Base-by-base conservation (phyloP, 2,888 invertebrate genomes). In the Apodemia hepburni region DNA sequence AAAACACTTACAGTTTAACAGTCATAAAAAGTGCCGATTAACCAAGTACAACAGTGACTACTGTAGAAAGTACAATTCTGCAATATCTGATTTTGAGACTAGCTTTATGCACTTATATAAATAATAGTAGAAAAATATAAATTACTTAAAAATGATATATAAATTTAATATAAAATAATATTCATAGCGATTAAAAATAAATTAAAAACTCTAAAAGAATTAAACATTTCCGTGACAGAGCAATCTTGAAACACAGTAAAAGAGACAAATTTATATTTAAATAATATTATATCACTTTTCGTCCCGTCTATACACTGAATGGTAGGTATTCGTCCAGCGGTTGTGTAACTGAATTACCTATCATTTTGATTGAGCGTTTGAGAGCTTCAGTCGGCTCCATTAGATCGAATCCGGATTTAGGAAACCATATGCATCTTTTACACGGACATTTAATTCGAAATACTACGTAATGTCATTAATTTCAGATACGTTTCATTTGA, bases 281-380 rank as follows among this genome's bases (percentile, higher is more conserved):
- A 45, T 49, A 49, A 15, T 4, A 6, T n/a, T 17, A 11, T 33
- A n/a, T 42, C 72, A 75, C 75, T 82, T 84, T 62, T 71, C 69
- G 42, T 0, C 42, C 7, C 65, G 66, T 61, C 69, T 70, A 81
- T 87, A 80, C 77, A n/a, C 68, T 5, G 29, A 49, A 38, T 71
- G 73, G 73, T 73, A 73, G 77, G 76, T 79, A 81, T 77, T 77
- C 82, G 89, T 87, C 89, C 89, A 84, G 87, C 75, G 82, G 84
- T 79, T 78, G 76, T 76, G 71, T 87, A 90, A 90, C 85, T 83
- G 84, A 85, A 87, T 90, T 87, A 90, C 83, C 87, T 82, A 87
- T 87, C 85, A 85, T 85, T 87, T 85, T 88, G 89, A 90, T 89
- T 89, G 89, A 89, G 77, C 87, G 86, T 82, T 85, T 82, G 85